Conservation (phyloP, 2,888 invertebrate genomes). For the Pseudococcus longispinus region DNA sequence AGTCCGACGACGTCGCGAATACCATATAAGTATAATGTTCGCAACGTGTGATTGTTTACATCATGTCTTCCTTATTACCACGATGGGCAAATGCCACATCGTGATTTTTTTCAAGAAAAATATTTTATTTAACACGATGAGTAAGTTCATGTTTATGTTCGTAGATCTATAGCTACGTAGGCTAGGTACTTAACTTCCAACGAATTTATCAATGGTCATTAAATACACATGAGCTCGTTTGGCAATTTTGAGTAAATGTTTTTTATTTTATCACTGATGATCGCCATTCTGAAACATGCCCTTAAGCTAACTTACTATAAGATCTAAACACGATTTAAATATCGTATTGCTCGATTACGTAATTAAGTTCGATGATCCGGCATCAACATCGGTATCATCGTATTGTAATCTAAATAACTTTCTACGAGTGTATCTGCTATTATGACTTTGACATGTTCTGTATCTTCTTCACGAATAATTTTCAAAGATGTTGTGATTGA, state of each 20-base stretch:
- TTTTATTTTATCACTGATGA: background rate
- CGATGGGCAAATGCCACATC: background rate
- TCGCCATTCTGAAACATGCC: background rate
- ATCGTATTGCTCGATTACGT: background rate
- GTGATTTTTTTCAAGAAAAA: background rate
- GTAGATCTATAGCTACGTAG: too few relatives aligned
- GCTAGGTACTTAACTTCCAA: too few relatives aligned
- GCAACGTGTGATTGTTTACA: background rate
- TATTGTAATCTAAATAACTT: conserved; percentile 7
- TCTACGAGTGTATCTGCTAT: background rate
- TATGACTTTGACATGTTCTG: background rate
- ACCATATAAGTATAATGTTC: background rate
- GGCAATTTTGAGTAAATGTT: background rate
- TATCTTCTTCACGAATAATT: background rate
- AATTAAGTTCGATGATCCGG: background rate
- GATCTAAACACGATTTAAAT: background rate
- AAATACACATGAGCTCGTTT: background rate
- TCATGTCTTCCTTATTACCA: background rate
- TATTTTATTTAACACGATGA: background rate
- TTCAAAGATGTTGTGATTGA: background rate
- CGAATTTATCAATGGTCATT: background rate
- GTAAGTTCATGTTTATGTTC: background rate
- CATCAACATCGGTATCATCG: background rate
- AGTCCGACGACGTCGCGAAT: background rate
- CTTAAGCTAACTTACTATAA: background rate